phyloP scores from a whole-genome alignment of 1,140 invertebrate genomes.

The Nasonia longicornis region DNA sequence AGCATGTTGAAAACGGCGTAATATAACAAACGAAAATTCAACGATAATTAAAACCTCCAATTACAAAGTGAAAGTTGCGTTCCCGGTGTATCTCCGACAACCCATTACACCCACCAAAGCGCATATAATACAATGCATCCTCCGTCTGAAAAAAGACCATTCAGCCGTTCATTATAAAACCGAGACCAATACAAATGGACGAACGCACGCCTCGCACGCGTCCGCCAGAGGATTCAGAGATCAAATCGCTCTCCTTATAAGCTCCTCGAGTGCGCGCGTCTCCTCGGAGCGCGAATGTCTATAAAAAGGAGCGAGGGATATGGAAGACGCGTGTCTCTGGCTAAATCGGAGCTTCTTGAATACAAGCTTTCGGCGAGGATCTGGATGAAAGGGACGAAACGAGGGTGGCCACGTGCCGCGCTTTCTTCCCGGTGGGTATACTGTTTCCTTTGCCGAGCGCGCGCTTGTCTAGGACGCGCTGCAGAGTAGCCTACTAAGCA shows the following conservation, averaged over 20 bases:
- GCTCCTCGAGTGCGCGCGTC: background rate
- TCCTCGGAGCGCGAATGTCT: background rate
- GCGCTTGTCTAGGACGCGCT: background rate
- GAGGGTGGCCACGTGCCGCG: conserved; percentile 61
- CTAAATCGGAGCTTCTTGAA: background rate
- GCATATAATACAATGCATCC: background rate
- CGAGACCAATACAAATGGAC: background rate
- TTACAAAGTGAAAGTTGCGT: conserved; percentile 4
- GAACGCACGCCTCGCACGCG: conserved; percentile 22
- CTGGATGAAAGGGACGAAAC: conserved; percentile 50
- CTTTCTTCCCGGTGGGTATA: conserved; percentile 41
- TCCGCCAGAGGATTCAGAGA: conserved; percentile 12
- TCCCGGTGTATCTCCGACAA: background rate
- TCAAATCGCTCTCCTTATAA: background rate
- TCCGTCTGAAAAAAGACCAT: conserved; percentile 33
- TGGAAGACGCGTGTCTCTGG: conserved; percentile 48
- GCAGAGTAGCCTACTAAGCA: conserved; percentile 34
- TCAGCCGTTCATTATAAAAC: conserved; percentile 8
- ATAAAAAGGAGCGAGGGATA: conserved; percentile 15
- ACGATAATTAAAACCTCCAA: background rate
- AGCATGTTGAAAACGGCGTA: too few species aligned
- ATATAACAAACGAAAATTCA: background rate
- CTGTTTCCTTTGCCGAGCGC: conserved; percentile 14
- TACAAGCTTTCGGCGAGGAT: conserved; percentile 22
- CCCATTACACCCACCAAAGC: conserved; percentile 16